Evolutionary conservation across 1,140 invertebrate genomes (phyloP).

Genomic region (Phenacoccus solenopsis): DNA sequence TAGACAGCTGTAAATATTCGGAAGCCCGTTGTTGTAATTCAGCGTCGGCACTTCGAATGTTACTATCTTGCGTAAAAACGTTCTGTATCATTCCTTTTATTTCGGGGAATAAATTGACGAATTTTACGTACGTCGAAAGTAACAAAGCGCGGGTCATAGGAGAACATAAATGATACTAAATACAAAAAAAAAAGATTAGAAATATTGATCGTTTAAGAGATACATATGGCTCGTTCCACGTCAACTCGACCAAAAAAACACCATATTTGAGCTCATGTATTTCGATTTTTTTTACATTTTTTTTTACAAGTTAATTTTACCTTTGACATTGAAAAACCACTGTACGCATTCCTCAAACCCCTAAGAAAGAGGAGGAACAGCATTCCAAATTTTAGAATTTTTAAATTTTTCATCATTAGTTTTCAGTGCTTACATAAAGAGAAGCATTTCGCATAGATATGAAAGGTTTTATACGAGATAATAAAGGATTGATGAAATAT

Average conservation of each 20-base stretch:
- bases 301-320: no score
- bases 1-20: constrained; percentile 93
- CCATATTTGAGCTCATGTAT: background rate
- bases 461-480: no score
- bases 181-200: constrained; percentile 20
- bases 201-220: background rate
- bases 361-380: no score
- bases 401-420: no score
- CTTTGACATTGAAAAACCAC: no score
- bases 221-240: background rate
- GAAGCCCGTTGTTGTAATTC: constrained; percentile 96
- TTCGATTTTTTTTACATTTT: background rate
- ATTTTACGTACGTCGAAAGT: constrained; percentile 97
- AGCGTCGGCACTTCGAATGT: constrained; percentile 92
- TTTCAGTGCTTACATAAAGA: no score
- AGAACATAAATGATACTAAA: constrained; percentile 88
- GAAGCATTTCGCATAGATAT: no score
- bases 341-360: no score
- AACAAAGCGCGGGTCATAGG: constrained; percentile 89
- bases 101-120: constrained; percentile 98
- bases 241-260: no score
- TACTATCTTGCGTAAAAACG: constrained; percentile 90
- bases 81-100: constrained; percentile 94
- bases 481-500: no score
- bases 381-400: no score